phyloP scores from a whole-genome alignment of 2,888 invertebrate species.

The Eurois occulta region DNA sequence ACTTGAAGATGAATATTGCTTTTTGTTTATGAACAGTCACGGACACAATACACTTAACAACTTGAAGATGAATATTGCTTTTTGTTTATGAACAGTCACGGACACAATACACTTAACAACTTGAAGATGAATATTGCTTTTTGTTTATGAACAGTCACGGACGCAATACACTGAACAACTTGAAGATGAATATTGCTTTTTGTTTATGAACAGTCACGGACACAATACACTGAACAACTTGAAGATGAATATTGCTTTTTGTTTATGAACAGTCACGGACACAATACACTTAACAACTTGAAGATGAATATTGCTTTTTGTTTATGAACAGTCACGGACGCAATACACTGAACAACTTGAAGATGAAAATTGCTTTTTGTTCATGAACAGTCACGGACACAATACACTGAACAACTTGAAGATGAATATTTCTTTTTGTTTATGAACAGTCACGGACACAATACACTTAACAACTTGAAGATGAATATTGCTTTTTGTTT shows the following conservation, averaged over 20 bases:
- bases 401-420: background rate
- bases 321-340: too few species aligned
- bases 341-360: background rate
- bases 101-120: background rate
- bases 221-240: background rate
- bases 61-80: background rate
- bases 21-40: conserved; percentile 3
- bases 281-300: background rate
- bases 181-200: background rate
- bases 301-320: too few species aligned
- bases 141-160: conserved; percentile 2
- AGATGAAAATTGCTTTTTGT: too few species aligned
- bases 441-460: too few species aligned
- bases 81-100: conserved; percentile 2
- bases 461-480: background rate
- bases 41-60: background rate
- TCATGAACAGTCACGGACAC: too few species aligned
- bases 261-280: too few species aligned
- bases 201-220: conserved; percentile 2
- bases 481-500: too few species aligned
- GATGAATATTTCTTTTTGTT: too few species aligned
- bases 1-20: background rate
- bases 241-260: too few species aligned
- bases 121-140: background rate
- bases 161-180: background rate